Evolutionary conservation across 2,113 vertebrate genomes (phyloP), one percentile per base, ranked within the genome.

Genomic region (Ochotona curzoniae): DNA sequence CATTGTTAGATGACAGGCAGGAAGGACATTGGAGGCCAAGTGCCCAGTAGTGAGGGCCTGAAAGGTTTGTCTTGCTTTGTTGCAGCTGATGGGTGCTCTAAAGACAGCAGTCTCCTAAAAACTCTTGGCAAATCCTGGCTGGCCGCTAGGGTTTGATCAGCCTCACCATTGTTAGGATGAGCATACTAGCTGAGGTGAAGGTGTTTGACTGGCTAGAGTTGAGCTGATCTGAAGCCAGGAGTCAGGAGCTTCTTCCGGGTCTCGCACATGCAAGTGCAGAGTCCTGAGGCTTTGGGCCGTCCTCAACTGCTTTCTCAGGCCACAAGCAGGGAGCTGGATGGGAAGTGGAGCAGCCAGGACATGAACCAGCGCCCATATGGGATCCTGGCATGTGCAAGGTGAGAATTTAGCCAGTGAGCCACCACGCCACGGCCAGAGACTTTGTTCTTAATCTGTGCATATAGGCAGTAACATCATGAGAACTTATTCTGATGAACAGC

Each of bases 401-500:
- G 15, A 18, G 54, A 18, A 5, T 14, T 57, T 57, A 57, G 18
- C 54, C 54, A 4, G 54, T 57, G 54, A 14, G 18, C 54, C 54
- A 57, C 13, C 14, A 18, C 14, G 15, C 54, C 17, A 6, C 4
- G 14, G 14, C 54, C 17, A 57, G 54, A 18, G 4, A 57, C 6
- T 57, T 83, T 44, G 2, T 25, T 86, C 64, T 78, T 51, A 30
- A 51, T 30, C 4, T 73, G 5, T 21, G 26, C 30, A 51, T 5
- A 30, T 32, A 82, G 26, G 23, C 23, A 38, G 25, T 76, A 60
- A 71, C 25, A 47, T 57, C 20, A 12, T 35, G 26, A 54, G 66
- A 51, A 44, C 75, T 90, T 71, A 64, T 81, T 85, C 84, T 78
- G 35, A 85, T 82, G 84, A 81, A 76, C 70, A 91, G 51, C 12